Evolutionary conservation across 2,888 invertebrate species (phyloP).

Genomic region (Nomada ruficornis): DNA sequence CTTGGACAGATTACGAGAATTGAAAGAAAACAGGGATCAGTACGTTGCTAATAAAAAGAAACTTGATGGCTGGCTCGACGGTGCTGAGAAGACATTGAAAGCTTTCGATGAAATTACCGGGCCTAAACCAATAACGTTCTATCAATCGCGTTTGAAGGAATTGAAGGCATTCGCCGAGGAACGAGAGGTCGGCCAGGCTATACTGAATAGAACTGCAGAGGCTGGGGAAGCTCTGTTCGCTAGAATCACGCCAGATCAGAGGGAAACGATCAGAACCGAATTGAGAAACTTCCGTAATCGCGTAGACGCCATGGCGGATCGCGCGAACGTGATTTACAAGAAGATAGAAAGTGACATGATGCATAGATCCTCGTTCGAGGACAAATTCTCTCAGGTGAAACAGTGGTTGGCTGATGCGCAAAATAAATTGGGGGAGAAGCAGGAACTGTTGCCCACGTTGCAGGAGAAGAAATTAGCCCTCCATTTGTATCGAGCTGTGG

Average conservation of each 20-base stretch:
- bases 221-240: constrained; percentile 95
- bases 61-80: constrained; percentile 92
- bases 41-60: constrained; percentile 89
- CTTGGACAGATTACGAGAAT: constrained; percentile 89
- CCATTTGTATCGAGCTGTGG: constrained; percentile 91
- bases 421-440: constrained; percentile 89
- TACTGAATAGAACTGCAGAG: constrained; percentile 92
- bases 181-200: constrained; percentile 91
- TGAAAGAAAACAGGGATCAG: constrained; percentile 89
- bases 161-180: constrained; percentile 90
- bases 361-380: constrained; percentile 96
- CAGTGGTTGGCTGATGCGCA: constrained; percentile 94
- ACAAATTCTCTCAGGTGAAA: constrained; percentile 94
- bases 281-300: constrained; percentile 91
- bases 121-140: constrained; percentile 88
- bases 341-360: constrained; percentile 95
- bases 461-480: constrained; percentile 95
- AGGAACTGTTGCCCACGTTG: constrained; percentile 91
- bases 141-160: constrained; percentile 90
- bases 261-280: constrained; percentile 93
- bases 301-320: constrained; percentile 93
- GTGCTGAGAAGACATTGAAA: constrained; percentile 91
- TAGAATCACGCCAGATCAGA: constrained; percentile 93
- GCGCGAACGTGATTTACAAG: constrained; percentile 93
- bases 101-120: constrained; percentile 90